Conservation (phyloP, 2,113 vertebrate genomes). For the Clupea harengus region DNA sequence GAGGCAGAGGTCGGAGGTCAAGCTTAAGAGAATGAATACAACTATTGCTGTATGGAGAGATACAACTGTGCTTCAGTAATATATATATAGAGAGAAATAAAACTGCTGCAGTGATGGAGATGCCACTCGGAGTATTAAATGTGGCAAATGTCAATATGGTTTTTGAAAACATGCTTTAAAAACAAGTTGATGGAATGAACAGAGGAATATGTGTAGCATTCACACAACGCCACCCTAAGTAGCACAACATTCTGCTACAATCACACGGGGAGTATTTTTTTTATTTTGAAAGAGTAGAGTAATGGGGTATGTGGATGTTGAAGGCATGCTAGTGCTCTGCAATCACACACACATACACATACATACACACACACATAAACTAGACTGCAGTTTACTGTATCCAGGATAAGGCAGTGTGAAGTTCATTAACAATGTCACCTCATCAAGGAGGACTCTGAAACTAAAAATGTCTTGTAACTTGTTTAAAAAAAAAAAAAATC, state of each 20-base stretch:
- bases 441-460: conserved; percentile 36
- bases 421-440: conserved; percentile 47
- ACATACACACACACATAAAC: conserved; percentile 20
- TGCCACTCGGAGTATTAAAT: background rate
- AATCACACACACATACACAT: conserved; percentile 35
- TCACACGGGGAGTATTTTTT: background rate
- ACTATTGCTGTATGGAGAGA: background rate
- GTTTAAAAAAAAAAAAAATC: conserved; percentile 35
- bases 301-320: conserved; percentile 30
- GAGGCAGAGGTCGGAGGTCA: background rate
- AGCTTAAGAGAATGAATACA: background rate
- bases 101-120: background rate
- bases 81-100: background rate
- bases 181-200: conserved; percentile 20
- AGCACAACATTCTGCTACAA: conserved; percentile 11
- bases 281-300: conserved; percentile 25
- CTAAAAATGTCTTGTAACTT: conserved; percentile 40
- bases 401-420: conserved; percentile 29
- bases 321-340: conserved; percentile 37
- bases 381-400: conserved; percentile 28
- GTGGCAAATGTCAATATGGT: background rate
- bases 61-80: background rate
- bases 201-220: conserved; percentile 27
- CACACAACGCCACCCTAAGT: conserved; percentile 17
- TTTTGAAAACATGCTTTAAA: background rate